Conservation (phyloP, 2,797 vertebrate genomes). For the Trematomus bernacchii region DNA sequence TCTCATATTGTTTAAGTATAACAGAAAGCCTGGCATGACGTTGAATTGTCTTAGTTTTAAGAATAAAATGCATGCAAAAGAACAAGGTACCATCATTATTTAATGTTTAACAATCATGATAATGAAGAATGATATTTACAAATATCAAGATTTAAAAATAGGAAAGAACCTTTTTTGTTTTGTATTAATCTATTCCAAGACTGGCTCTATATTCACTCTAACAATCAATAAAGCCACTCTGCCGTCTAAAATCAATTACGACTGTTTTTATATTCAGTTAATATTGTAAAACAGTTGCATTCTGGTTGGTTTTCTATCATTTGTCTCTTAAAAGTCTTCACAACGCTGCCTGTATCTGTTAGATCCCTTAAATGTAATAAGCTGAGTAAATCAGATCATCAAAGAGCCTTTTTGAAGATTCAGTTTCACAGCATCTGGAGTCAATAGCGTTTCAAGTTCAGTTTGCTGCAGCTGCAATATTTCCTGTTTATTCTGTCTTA, state of each 20-base stretch:
- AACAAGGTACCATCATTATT: not conserved
- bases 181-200: not conserved
- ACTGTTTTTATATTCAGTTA: not conserved
- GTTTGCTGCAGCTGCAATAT: not conserved
- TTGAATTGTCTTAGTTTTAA: not conserved
- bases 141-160: not conserved
- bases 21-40: not conserved
- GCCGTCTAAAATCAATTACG: not conserved
- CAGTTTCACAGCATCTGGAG: not conserved
- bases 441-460: not conserved
- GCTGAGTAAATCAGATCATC: not conserved
- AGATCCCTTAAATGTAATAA: not conserved
- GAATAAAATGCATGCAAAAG: not conserved
- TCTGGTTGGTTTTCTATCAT: not conserved
- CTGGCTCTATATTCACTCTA: not conserved
- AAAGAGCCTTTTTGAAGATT: not conserved
- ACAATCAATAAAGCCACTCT: not conserved
- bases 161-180: not conserved
- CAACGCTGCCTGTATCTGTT: slow-evolving; percentile 4
- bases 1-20: not conserved
- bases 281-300: not conserved
- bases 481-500: not conserved
- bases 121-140: not conserved
- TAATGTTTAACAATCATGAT: not conserved
- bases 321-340: slow-evolving; percentile 10